phyloP scores from a whole-genome alignment of 2,888 invertebrate genomes.

The Sphaeridia pumilis region DNA sequence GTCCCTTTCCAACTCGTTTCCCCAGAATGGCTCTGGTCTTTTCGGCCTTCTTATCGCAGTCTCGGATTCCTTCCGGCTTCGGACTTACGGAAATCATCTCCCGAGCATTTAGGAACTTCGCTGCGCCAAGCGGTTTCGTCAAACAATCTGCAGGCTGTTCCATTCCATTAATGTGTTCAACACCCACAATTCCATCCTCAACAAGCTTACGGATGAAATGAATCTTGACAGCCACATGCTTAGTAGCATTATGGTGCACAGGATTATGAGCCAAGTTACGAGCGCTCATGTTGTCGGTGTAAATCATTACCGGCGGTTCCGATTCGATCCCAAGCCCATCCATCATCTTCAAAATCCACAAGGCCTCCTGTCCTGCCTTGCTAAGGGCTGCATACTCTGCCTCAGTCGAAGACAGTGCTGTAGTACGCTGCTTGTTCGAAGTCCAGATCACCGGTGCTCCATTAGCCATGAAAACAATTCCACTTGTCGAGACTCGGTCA shows the following conservation, averaged over 20 bases:
- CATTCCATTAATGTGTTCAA: not conserved
- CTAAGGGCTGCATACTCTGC: slow-evolving; percentile 27
- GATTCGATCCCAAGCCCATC: slow-evolving; percentile 10
- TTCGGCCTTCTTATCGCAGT: too few relatives aligned
- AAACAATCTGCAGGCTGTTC: slow-evolving; percentile 4
- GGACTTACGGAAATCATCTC: too few relatives aligned
- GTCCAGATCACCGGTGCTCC: slow-evolving; percentile 22
- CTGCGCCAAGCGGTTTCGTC: too few relatives aligned
- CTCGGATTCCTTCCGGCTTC: too few relatives aligned
- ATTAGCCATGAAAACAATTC: slow-evolving; percentile 14
- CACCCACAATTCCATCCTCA: not conserved
- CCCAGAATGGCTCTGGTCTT: too few relatives aligned
- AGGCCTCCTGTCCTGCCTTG: slow-evolving; percentile 16
- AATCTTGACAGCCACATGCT: slow-evolving; percentile 32
- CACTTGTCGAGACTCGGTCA: slow-evolving; percentile 20
- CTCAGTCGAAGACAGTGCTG: slow-evolving; percentile 26
- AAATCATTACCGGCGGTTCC: not conserved
- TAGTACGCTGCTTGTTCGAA: slow-evolving; percentile 21
- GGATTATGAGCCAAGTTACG: slow-evolving; percentile 28
- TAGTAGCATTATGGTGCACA: slow-evolving; percentile 25
- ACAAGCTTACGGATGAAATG: slow-evolving; percentile 17
- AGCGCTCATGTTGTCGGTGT: slow-evolving; percentile 29
- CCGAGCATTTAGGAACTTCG: too few relatives aligned
- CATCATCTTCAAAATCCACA: slow-evolving; percentile 23
- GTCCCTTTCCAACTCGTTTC: too few relatives aligned